Conservation (phyloP, 2,113 vertebrate species). For the Pseudois nayaur region DNA sequence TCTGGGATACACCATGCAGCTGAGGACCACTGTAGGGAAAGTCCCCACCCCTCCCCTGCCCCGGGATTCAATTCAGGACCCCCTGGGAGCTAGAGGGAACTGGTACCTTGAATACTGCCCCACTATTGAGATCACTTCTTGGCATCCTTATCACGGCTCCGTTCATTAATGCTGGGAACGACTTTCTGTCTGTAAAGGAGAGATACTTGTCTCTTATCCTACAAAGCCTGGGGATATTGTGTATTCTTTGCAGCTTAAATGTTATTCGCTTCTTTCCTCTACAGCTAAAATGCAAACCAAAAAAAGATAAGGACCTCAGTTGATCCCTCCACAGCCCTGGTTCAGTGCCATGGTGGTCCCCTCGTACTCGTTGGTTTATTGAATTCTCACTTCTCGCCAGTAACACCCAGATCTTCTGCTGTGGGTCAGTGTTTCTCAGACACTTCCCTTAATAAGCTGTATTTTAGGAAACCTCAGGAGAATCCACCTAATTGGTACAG, state of each 20-base stretch:
- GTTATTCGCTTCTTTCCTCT: background rate
- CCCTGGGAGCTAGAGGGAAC: no score
- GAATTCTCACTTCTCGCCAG: background rate
- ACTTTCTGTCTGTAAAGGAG: background rate
- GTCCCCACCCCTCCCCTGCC: background rate
- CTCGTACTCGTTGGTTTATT: background rate
- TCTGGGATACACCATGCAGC: background rate
- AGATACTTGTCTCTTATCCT: background rate
- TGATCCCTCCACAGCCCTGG: background rate
- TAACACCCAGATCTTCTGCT: background rate
- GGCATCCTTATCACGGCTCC: background rate
- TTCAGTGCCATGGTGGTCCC: background rate
- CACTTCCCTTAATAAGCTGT: no score
- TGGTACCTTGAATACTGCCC: no score
- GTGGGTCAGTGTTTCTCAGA: no score
- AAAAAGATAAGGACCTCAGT: background rate
- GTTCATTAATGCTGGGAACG: background rate
- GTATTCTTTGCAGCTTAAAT: background rate
- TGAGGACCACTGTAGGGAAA: background rate
- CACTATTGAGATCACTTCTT: background rate
- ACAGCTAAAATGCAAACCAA: background rate
- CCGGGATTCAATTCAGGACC: background rate
- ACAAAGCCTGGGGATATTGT: background rate
- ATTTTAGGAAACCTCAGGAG: background rate
- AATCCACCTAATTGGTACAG: background rate